A percentile compares a stretch with the other conserved stretches of the same genome.
These are phyloP conservation scores for Tachysurus fulvidraco DNA, from an alignment of 2,113 vertebrate species.

Conservation along the genomic window DNA sequence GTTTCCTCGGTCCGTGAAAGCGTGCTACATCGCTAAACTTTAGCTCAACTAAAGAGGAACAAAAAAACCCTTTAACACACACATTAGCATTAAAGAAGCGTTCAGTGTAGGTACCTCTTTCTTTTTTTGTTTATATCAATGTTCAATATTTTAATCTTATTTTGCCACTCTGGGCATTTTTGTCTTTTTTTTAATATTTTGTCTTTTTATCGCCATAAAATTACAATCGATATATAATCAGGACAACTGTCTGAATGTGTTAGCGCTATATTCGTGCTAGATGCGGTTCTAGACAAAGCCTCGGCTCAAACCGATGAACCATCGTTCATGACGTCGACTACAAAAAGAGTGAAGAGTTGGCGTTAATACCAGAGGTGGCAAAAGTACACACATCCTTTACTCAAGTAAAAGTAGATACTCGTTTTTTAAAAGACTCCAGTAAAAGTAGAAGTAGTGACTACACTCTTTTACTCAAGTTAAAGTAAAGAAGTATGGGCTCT, in stretches of 20 bases:
- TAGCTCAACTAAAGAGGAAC: not conserved
- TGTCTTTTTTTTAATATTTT: too few relatives aligned
- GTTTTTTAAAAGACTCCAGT: too few relatives aligned
- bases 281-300: not conserved
- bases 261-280: not conserved
- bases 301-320: not conserved
- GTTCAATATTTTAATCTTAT: not conserved
- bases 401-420: too few relatives aligned
- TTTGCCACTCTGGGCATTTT: not conserved
- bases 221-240: not conserved
- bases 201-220: not conserved
- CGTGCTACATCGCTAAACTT: not conserved
- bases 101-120: not conserved
- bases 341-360: not conserved
- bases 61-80: not conserved
- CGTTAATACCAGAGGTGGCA: not conserved
- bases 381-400: too few relatives aligned
- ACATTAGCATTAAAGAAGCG: not conserved
- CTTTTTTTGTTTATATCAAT: not conserved
- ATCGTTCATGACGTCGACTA: not conserved
- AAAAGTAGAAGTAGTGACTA: too few relatives aligned
- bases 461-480: too few relatives aligned
- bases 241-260: not conserved
- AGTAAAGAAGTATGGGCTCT: too few relatives aligned
- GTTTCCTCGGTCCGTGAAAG: not conserved